These are phyloP conservation scores for Taeniopygia guttata DNA, from an alignment of 2,797 vertebrate species.

Conservation along the genomic window DNA sequence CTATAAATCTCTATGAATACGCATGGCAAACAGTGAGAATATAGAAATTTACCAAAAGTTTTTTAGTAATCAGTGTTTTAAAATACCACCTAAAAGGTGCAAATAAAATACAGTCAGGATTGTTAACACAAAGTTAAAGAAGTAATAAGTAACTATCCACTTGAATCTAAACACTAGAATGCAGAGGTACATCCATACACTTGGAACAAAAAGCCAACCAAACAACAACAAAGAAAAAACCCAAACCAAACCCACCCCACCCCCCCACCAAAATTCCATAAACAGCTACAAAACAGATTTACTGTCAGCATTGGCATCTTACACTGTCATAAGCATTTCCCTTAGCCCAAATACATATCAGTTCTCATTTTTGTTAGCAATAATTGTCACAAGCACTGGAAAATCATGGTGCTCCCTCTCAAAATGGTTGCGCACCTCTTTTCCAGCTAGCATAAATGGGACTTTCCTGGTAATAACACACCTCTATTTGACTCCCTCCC, in stretches of 20 bases:
- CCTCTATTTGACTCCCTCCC: not conserved
- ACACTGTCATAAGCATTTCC: not conserved
- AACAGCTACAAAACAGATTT: not conserved
- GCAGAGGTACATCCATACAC: rapidly evolving
- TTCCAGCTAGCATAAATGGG: not conserved
- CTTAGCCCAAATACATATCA: rapidly evolving
- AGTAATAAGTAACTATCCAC: not conserved
- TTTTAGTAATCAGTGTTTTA: not conserved
- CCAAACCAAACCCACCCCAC: too few relatives aligned
- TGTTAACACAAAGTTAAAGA: not conserved
- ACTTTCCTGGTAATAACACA: too few relatives aligned
- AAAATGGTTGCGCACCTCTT: not conserved
- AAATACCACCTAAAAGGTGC: not conserved
- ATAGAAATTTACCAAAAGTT: not conserved
- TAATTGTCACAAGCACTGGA: not conserved
- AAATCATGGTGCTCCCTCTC: not conserved
- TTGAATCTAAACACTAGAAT: not conserved
- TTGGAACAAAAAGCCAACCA: not conserved
- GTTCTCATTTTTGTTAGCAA: not conserved
- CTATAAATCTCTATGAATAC: not conserved
- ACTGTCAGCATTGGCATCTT: not conserved
- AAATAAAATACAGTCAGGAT: not conserved
- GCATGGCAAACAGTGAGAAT: not conserved
- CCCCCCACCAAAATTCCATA: not conserved
- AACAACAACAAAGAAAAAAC: too few relatives aligned